A percentile compares a stretch with the other conserved stretches of the same genome.
Conservation (phyloP, 1,140 invertebrate genomes). For the Drosophila hydei region DNA sequence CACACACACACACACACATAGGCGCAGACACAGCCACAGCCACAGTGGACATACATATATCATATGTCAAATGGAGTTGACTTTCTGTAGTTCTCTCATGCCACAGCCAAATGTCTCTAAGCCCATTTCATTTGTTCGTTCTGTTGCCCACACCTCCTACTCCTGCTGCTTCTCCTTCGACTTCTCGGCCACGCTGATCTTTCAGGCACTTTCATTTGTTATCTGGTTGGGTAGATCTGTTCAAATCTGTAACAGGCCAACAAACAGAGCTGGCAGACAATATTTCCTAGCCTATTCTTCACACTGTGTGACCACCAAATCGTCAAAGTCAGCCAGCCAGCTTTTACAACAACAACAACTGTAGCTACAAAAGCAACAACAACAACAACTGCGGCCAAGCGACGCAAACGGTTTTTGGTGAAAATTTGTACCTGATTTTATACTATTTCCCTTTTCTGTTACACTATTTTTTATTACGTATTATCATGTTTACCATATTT, state of each 20-base stretch:
- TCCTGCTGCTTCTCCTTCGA: background rate
- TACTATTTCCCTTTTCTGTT: conserved; percentile 72
- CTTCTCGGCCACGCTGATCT: background rate
- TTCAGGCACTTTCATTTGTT: conserved; percentile 77
- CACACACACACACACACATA: conserved; percentile 15
- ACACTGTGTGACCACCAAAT: conserved; percentile 82
- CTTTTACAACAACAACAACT: conserved; percentile 47
- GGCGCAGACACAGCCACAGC: background rate
- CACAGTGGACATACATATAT: background rate
- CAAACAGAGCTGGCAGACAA: conserved; percentile 74
- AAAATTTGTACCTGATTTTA: conserved; percentile 80
- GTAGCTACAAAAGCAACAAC: conserved; percentile 1
- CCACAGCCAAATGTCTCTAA: conserved; percentile 20
- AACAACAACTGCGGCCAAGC: conserved; percentile 51
- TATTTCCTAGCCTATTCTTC: conserved; percentile 80
- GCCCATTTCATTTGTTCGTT: conserved; percentile 37
- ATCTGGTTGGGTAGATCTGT: conserved; percentile 70
- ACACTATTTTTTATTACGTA: conserved; percentile 78
- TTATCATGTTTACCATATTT: conserved; percentile 81
- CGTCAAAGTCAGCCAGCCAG: conserved; percentile 69
- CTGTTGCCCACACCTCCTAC: conserved; percentile 9
- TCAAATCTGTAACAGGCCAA: conserved; percentile 75
- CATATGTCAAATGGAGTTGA: conserved; percentile 21
- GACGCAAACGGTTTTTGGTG: conserved; percentile 75
- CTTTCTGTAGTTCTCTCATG: conserved; percentile 28